Evolutionary conservation across 2,113 vertebrate species (phyloP).

Genomic region (Verasper variegatus): DNA sequence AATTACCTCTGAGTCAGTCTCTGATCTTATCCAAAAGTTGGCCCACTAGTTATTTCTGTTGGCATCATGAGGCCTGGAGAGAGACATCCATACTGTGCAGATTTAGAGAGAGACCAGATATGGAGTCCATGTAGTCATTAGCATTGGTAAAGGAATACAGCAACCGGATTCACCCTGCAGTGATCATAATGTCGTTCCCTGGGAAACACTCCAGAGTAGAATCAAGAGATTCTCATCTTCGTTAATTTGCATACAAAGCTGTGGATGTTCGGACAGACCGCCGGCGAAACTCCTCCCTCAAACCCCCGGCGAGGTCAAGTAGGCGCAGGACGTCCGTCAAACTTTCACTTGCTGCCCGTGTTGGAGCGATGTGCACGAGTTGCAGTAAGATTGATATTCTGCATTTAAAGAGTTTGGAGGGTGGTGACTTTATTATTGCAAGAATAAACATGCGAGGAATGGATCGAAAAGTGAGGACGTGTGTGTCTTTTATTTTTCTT

Average conservation of each 20-base stretch:
- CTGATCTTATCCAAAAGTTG: slow-evolving; percentile 70
- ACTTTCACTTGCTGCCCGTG: background rate
- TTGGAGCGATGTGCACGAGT: background rate
- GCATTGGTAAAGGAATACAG: background rate
- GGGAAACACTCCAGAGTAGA: too few relatives aligned
- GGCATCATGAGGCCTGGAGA: slow-evolving; percentile 43
- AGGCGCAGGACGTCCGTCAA: background rate
- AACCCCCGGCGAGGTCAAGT: too few relatives aligned
- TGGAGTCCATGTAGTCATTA: slow-evolving; percentile 10
- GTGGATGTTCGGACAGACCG: too few relatives aligned
- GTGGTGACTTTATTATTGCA: background rate
- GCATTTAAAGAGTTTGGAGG: background rate
- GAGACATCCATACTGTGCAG: slow-evolving; percentile 11
- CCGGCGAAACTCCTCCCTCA: too few relatives aligned
- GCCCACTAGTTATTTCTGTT: slow-evolving; percentile 64
- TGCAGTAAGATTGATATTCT: background rate
- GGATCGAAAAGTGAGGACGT: background rate
- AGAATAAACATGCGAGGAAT: background rate
- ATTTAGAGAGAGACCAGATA: background rate
- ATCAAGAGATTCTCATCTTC: too few relatives aligned
- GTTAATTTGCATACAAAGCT: too few relatives aligned
- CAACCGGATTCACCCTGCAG: background rate
- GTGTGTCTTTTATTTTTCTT: too few relatives aligned
- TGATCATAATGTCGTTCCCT: background rate
- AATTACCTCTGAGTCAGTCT: slow-evolving; percentile 73